Conservation (phyloP, 2,113 vertebrate genomes). For the Bubo blakistoni region DNA sequence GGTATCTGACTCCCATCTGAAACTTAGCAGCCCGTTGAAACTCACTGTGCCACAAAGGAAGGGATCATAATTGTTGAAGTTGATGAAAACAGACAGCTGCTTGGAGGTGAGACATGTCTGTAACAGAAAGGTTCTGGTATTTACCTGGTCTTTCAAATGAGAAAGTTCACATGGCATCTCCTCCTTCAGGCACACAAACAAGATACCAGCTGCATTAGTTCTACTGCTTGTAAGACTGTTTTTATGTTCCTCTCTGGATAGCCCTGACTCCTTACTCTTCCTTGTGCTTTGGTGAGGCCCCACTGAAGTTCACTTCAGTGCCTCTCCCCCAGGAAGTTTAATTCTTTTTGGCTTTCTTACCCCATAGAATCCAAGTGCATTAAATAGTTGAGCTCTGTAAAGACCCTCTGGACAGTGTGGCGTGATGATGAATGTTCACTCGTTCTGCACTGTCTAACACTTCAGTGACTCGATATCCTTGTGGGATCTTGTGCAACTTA, state of each 20-base stretch:
- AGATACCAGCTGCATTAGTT: background rate
- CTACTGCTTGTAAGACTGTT: background rate
- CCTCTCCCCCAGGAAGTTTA: background rate
- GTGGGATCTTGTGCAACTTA: background rate
- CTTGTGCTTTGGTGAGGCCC: background rate
- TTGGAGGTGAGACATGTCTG: background rate
- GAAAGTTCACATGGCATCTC: background rate
- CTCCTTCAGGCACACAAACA: accelerated
- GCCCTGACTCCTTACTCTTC: background rate
- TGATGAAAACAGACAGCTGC: background rate
- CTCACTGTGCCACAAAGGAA: background rate
- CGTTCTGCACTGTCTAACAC: background rate
- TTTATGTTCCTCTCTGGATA: background rate
- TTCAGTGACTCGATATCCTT: background rate
- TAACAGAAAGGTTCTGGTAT: background rate
- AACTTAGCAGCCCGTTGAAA: background rate
- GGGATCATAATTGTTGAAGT: background rate
- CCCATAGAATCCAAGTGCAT: background rate
- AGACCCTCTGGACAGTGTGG: background rate
- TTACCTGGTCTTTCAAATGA: background rate
- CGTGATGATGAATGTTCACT: background rate
- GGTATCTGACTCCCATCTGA: background rate
- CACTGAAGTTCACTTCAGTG: background rate
- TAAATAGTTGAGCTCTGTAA: background rate
- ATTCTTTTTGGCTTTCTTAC: background rate